Evolutionary conservation across 2,888 invertebrate genomes (phyloP), one percentile per base, ranked within the genome.

Genomic region (Epsilonema sp.): DNA sequence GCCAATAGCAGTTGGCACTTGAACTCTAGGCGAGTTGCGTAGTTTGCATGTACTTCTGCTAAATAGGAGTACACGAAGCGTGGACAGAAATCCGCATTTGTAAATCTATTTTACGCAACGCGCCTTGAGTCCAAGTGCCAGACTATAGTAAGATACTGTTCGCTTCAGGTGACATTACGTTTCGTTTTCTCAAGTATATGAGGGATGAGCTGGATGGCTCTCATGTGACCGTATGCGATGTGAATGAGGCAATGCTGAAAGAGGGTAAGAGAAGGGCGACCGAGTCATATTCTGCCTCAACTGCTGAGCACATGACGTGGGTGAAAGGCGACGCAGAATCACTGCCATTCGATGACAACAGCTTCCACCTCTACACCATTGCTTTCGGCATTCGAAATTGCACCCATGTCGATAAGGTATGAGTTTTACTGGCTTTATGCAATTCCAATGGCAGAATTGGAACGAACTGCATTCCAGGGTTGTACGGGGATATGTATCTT

Each of bases 351-450:
- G 71, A 76, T 0, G 76, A 78, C 54, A 78, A 83, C 38, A 72
- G 75, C 31, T 94, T 77, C 67, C 81, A 79, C 53, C 85, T 85
- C 0, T 97, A 90, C 65, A 92, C 94, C 2, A 87, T 97, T 56
- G 89, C 90, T 0, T 97, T 92, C 71, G 94, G 94, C 19, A 83
- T 97, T 53, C 71, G 97, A 56, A 97, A 99, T 71, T 83, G 85
- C 55, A 90, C 90, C 1, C 81, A 82, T 60, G 75, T 90, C 47
- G 82, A 89, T 48, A 79, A 80, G 74, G 89, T 25, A n/a, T n/a
- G n/a, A n/a, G n/a, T n/a, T n/a, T n/a, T n/a, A n/a, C n/a, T n/a
- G n/a, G n/a, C n/a, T n/a, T 16, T 43, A 11, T n/a, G 20, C 36
- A 13, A 31, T 31, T 13, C 16, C 16, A 31, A 13, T 31, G 16